Percentiles rank a stretch among this genome's conserved stretches.
Conservation (phyloP, 2,888 invertebrate species). For the Platerodrilus igneus region DNA sequence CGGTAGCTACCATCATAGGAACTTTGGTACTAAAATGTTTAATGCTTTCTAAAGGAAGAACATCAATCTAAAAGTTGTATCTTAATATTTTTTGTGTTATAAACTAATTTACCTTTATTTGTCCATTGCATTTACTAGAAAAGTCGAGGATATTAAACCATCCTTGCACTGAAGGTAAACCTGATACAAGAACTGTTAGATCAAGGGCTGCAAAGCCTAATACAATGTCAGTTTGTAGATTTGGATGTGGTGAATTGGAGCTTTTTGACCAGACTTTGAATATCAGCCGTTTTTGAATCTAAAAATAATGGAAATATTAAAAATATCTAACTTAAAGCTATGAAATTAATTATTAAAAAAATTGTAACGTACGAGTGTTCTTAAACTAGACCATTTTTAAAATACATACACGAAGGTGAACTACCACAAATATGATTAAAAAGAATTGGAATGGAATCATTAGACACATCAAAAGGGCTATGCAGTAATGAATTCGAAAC, state of each 20-base stretch:
- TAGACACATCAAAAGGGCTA: too few relatives aligned
- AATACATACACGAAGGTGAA: too few relatives aligned
- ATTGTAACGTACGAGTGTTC: too few relatives aligned
- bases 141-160: slow-evolving; percentile 63
- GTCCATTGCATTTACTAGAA: slow-evolving; percentile 54
- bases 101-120: slow-evolving; percentile 55
- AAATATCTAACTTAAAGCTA: too few relatives aligned
- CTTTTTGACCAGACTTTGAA: slow-evolving; percentile 59
- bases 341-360: too few relatives aligned
- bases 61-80: slow-evolving; percentile 48
- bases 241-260: slow-evolving; percentile 47
- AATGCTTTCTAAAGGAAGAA: slow-evolving; percentile 53
- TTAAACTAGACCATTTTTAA: too few relatives aligned
- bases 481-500: too few relatives aligned
- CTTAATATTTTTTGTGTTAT: too few relatives aligned
- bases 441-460: too few relatives aligned
- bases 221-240: slow-evolving; percentile 54
- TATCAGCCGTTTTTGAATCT: slow-evolving; percentile 54
- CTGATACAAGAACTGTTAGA: slow-evolving; percentile 51
- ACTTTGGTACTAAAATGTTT: slow-evolving; percentile 28
- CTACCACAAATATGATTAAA: too few relatives aligned
- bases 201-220: slow-evolving; percentile 59
- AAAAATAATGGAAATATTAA: slow-evolving; percentile 17
- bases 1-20: too few relatives aligned
- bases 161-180: slow-evolving; percentile 54